These are phyloP conservation scores for Chelmon rostratus DNA, from an alignment of 2,797 vertebrate genomes.

Conservation along the genomic window DNA sequence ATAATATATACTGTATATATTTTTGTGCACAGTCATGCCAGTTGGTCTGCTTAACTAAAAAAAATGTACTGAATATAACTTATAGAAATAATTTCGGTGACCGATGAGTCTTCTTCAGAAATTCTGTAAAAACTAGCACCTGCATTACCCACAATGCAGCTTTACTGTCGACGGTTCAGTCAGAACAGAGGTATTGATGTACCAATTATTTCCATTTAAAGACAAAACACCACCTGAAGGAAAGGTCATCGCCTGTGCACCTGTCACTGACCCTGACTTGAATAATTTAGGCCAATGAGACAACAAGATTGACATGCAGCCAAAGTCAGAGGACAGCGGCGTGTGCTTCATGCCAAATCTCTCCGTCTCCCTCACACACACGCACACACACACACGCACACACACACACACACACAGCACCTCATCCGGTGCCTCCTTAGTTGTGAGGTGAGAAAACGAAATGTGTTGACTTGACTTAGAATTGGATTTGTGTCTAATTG, in stretches of 20 bases:
- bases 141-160: no score
- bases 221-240: not conserved
- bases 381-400: constrained; percentile 1
- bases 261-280: not conserved
- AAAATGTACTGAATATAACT: no score
- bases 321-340: constrained; percentile 17
- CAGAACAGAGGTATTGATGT: not conserved
- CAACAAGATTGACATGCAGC: not conserved
- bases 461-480: constrained; percentile 34
- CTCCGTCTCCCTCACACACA: not conserved
- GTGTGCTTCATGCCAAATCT: not conserved
- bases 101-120: no score
- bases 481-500: constrained; percentile 59
- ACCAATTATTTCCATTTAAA: not conserved
- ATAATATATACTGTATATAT: no score
- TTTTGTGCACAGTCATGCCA: no score
- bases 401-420: constrained; percentile 3
- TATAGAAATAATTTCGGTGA: no score
- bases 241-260: not conserved
- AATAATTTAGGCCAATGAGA: constrained; percentile 1
- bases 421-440: constrained; percentile 27
- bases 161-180: not conserved
- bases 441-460: constrained; percentile 33
- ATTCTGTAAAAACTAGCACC: no score
- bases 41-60: no score